Evolutionary conservation across 2,797 vertebrate genomes (phyloP).

Genomic region (Sebastes vulpes): DNA sequence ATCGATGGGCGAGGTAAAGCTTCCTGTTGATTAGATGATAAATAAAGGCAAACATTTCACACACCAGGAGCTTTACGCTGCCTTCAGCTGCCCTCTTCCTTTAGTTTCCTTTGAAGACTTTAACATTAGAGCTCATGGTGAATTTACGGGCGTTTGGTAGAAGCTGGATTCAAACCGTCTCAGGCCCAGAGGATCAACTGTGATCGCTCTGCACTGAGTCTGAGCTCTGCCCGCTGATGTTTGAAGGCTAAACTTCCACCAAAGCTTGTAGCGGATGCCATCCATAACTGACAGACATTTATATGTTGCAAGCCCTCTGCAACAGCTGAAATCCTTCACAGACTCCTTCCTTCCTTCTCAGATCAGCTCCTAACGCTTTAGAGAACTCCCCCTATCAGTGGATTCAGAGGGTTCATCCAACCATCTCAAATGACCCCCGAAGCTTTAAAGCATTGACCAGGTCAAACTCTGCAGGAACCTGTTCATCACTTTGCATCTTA

Average conservation of each 20-base stretch:
- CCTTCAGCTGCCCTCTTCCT: constrained; percentile 40
- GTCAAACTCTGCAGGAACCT: constrained; percentile 12
- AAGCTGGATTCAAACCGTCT: constrained; percentile 36
- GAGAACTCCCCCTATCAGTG: not conserved
- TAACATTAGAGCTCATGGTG: constrained; percentile 28
- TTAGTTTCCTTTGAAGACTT: constrained; percentile 47
- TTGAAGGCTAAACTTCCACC: constrained; percentile 17
- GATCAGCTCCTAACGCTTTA: not conserved
- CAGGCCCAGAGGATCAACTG: constrained; percentile 23
- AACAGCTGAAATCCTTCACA: constrained; percentile 29
- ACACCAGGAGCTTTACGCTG: constrained; percentile 32
- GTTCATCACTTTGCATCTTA: constrained; percentile 1
- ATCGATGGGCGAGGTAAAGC: constrained; percentile 45
- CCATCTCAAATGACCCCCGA: not conserved
- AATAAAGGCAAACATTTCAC: constrained; percentile 68
- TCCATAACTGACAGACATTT: constrained; percentile 11
- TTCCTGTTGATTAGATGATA: constrained; percentile 70
- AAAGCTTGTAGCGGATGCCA: not conserved
- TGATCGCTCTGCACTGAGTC: constrained; percentile 10
- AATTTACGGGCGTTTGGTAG: constrained; percentile 16
- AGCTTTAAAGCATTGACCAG: constrained; percentile 2
- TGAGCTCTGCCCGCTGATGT: constrained; percentile 9
- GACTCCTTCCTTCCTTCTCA: not conserved
- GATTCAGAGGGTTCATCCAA: not conserved
- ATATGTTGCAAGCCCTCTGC: constrained; percentile 42